phyloP scores from a whole-genome alignment of 2,797 vertebrate genomes.

The Prunella strophiata region DNA sequence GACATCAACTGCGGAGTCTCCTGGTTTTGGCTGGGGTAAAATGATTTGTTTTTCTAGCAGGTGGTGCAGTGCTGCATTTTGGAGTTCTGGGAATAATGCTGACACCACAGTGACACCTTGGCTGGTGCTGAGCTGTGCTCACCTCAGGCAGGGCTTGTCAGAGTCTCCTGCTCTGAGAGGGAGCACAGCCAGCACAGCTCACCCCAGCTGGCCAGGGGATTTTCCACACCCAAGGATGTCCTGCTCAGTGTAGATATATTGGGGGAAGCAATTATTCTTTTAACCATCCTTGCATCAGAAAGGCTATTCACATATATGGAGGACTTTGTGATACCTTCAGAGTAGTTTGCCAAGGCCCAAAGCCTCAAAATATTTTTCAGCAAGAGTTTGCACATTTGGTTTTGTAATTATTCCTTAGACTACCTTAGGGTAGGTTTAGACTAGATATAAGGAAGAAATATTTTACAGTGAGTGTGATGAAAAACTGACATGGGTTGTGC shows the following conservation, averaged over 20 bases:
- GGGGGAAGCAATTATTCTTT: not conserved
- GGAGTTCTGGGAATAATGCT: fast-evolving
- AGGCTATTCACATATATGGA: not conserved
- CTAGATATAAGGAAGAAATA: not conserved
- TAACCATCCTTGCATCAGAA: not conserved
- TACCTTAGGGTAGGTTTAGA: not conserved
- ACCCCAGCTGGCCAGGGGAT: not conserved
- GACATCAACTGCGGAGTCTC: not conserved
- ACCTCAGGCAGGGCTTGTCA: not conserved
- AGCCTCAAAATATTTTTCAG: not conserved
- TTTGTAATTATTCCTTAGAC: not conserved
- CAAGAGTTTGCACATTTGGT: not conserved
- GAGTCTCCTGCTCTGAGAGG: not conserved
- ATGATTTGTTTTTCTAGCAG: not conserved
- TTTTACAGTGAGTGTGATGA: not conserved
- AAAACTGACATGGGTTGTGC: not conserved
- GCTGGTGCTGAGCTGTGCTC: not conserved
- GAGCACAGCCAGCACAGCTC: not conserved
- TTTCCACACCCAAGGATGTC: not conserved
- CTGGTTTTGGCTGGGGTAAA: not conserved
- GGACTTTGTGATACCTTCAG: not conserved
- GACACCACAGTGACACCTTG: not conserved
- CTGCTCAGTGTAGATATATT: fast-evolving
- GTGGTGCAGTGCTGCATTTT: not conserved
- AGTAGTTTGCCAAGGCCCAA: not conserved